Percentiles rank a stretch among this genome's conserved stretches.
phyloP scores from a whole-genome alignment of 2,797 vertebrate genomes.

The Acropternis orthonyx region DNA sequence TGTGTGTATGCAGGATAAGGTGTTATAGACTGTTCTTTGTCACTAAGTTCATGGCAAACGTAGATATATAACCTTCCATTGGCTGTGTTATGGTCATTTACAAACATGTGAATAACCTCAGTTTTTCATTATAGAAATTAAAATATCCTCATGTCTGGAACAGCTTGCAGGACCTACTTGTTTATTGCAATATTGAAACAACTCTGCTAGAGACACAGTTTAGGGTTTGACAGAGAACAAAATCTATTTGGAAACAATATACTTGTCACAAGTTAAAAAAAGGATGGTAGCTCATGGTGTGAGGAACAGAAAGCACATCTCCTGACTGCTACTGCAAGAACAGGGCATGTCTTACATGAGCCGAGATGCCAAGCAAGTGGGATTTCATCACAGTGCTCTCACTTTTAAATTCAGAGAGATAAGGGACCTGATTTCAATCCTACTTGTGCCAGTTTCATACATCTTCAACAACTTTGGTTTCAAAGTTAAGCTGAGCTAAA shows the following conservation, averaged over 20 bases:
- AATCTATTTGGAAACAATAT: not conserved
- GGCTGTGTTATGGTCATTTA: not conserved
- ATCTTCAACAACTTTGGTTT: constrained; percentile 8
- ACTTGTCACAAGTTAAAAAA: not conserved
- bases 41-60: not conserved
- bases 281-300: not conserved
- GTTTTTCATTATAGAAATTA: not conserved
- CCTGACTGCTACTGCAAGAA: not conserved
- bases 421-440: constrained; percentile 1
- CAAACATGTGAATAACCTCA: not conserved
- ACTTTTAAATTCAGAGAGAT: not conserved
- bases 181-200: not conserved
- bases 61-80: not conserved
- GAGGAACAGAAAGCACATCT: not conserved
- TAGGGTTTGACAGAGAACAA: not conserved
- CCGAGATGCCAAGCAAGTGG: not conserved
- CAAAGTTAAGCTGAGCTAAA: constrained; percentile 8
- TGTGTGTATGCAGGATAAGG: not conserved
- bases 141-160: not conserved
- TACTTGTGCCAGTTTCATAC: constrained; percentile 1
- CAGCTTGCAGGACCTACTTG: not conserved
- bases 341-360: not conserved
- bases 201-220: not conserved
- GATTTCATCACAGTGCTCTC: not conserved
- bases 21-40: not conserved